phyloP scores from a whole-genome alignment of 2,113 vertebrate species.

The Siniperca knerii region DNA sequence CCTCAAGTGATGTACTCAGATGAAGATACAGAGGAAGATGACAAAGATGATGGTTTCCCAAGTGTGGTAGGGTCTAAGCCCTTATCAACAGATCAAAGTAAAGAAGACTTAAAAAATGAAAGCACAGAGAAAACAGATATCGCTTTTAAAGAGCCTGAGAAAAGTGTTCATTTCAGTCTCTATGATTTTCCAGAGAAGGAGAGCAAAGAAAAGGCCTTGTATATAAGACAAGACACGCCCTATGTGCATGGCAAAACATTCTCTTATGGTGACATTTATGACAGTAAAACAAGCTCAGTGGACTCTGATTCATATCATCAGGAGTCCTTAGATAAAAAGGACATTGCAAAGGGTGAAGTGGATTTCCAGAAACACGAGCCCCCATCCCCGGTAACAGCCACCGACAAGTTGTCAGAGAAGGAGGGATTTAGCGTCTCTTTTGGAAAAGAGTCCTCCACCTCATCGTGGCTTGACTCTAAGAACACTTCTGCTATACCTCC shows the following conservation, averaged over 20 bases:
- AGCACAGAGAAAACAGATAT: slow-evolving; percentile 50
- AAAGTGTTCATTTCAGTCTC: slow-evolving; percentile 83
- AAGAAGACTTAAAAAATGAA: slow-evolving; percentile 50
- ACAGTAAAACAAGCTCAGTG: slow-evolving; percentile 84
- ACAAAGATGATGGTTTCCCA: slow-evolving; percentile 59
- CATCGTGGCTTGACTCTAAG: slow-evolving; percentile 79
- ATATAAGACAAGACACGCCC: slow-evolving; percentile 94
- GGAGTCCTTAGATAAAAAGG: slow-evolving; percentile 75
- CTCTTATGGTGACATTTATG: slow-evolving; percentile 93
- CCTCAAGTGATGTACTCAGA: slow-evolving; percentile 74
- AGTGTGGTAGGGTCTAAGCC: slow-evolving; percentile 49
- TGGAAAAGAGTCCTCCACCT: slow-evolving; percentile 86
- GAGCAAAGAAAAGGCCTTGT: slow-evolving; percentile 72
- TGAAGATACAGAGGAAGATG: slow-evolving; percentile 76
- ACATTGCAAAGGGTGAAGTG: slow-evolving; percentile 43
- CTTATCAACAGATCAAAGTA: slow-evolving; percentile 50
- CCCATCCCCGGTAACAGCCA: not conserved
- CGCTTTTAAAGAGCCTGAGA: slow-evolving; percentile 74
- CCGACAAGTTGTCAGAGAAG: slow-evolving; percentile 69
- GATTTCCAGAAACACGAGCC: slow-evolving; percentile 53
- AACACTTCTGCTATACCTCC: slow-evolving; percentile 21
- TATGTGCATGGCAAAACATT: slow-evolving; percentile 94
- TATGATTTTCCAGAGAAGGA: slow-evolving; percentile 78
- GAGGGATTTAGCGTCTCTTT: slow-evolving; percentile 71
- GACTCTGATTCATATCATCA: slow-evolving; percentile 78